Conservation (phyloP, 2,888 invertebrate genomes). For the Drosophila mercatorum region DNA sequence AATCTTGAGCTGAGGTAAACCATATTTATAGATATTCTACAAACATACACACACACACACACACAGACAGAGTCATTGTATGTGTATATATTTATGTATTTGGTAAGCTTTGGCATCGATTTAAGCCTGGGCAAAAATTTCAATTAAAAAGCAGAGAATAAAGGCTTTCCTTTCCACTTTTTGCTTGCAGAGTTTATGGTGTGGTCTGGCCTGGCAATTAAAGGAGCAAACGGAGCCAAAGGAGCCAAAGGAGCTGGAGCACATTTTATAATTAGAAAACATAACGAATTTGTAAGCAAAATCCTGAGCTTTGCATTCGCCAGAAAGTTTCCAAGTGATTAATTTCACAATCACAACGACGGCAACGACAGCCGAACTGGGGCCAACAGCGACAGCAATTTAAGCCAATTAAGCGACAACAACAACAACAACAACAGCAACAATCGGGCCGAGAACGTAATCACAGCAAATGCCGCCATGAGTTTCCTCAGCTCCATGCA, state of each 20-base stretch:
- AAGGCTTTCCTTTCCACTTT: conserved; percentile 37
- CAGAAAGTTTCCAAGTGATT: conserved; percentile 72
- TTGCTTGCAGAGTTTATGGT: conserved; percentile 55
- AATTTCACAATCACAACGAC: conserved; percentile 59
- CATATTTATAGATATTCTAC: conserved; percentile 17
- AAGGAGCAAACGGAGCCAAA: conserved; percentile 13
- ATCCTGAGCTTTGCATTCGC: conserved; percentile 49
- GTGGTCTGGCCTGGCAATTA: conserved; percentile 33
- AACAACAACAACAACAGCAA: conserved; percentile 22
- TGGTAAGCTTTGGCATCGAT: conserved; percentile 34
- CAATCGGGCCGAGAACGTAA: conserved; percentile 10
- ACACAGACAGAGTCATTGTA: not conserved
- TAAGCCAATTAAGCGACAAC: conserved; percentile 52
- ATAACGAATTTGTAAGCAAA: conserved; percentile 60
- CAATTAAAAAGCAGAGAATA: conserved; percentile 62
- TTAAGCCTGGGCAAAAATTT: conserved; percentile 39
- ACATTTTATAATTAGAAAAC: conserved; percentile 67
- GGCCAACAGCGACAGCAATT: conserved; percentile 38
- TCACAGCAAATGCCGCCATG: conserved; percentile 86
- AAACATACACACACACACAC: conserved; percentile 1
- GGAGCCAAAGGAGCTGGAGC: conserved; percentile 15
- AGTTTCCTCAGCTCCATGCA: conserved; percentile 94
- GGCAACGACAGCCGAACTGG: conserved; percentile 14
- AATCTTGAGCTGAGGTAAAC: conserved; percentile 32
- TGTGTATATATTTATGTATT: conserved; percentile 2